Conservation (phyloP, 2,797 vertebrate species). For the Cottoperca gobio region DNA sequence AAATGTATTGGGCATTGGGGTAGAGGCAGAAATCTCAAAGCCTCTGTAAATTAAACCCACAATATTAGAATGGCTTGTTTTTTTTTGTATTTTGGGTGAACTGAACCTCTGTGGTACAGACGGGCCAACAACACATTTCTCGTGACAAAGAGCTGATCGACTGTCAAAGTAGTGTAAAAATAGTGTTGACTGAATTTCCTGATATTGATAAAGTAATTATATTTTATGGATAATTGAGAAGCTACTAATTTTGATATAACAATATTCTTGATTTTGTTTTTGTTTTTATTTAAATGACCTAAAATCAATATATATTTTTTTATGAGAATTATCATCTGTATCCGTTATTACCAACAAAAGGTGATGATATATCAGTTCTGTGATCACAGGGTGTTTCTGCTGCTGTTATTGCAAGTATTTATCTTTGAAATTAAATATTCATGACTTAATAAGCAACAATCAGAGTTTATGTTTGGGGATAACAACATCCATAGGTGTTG, state of each 20-base stretch:
- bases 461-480: neutral
- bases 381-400: neutral
- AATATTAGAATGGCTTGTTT: neutral
- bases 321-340: neutral
- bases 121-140: neutral
- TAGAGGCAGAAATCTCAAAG: neutral
- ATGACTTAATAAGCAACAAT: neutral
- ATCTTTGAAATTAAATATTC: neutral
- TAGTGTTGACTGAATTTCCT: neutral
- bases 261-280: neutral
- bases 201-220: neutral
- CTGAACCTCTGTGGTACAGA: neutral
- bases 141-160: neutral
- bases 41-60: neutral
- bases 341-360: neutral
- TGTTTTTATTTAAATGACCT: too few relatives aligned
- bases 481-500: too few relatives aligned
- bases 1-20: neutral
- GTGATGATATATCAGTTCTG: neutral
- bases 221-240: neutral
- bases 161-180: neutral
- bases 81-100: too few relatives aligned
- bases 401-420: neutral
- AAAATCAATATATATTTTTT: too few relatives aligned
- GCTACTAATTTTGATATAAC: neutral